Evolutionary conservation across 2,797 vertebrate species (phyloP).

Genomic region (Prunella strophiata): DNA sequence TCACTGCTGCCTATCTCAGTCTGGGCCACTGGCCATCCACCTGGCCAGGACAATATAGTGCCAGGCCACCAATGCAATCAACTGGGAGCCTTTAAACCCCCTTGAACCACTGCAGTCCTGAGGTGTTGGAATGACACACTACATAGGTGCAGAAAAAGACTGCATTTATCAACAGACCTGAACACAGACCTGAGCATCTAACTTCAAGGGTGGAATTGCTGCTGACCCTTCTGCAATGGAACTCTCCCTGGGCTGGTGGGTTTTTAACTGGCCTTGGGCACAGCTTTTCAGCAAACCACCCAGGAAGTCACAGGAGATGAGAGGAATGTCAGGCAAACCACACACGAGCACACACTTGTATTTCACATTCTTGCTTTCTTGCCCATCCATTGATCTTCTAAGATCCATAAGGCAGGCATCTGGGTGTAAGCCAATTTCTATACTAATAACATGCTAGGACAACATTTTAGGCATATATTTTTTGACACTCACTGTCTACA

Average conservation of each 20-base stretch:
- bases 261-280: neutral
- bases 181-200: neutral
- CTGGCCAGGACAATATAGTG: neutral
- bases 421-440: neutral
- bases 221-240: neutral
- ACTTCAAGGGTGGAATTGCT: neutral
- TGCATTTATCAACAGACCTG: neutral
- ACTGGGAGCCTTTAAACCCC: neutral
- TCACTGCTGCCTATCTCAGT: neutral
- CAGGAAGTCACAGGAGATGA: neutral
- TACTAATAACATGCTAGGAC: neutral
- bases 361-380: constrained; percentile 17
- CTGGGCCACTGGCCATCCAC: neutral
- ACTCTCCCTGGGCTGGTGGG: neutral
- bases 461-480: neutral
- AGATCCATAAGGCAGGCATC: neutral
- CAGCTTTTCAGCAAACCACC: constrained; percentile 19
- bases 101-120: neutral
- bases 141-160: neutral
- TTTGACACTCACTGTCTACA: neutral
- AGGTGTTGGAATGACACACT: neutral
- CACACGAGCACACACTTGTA: neutral
- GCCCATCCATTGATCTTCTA: constrained; percentile 3
- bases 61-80: neutral
- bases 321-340: neutral